Base-by-base conservation (phyloP, 2,113 vertebrate species). In the Macrotis lagotis region DNA sequence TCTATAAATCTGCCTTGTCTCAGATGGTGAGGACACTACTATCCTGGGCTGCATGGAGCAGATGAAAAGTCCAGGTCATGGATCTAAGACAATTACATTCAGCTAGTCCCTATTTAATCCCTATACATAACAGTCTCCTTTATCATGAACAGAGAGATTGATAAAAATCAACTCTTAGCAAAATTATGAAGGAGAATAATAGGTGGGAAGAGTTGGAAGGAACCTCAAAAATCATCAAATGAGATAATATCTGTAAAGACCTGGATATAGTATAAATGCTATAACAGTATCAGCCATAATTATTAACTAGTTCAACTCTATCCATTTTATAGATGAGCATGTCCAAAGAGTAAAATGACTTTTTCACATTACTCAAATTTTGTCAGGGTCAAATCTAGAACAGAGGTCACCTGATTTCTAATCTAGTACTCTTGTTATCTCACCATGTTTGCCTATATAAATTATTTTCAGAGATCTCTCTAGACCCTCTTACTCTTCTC, bases 1-100 rank as follows among this genome's bases (percentile, higher is more conserved):
- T 96, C 93, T 93, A 95, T 94, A 92, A 95, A 97, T 94, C 89
- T 93, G 89, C 91, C 91, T 74, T 83, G 9, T 26, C 94, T 91
- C 93, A 94, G 0, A 3, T 49, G 50, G 90, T 97, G 91, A 92
- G 91, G 94, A 93, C 55, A 51, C 66, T 19, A 44, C n/a, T 83
- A 44, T 83, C 37, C 66, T 83, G 66, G 66, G 66, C 66, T 83
- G 16, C 37, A 44, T 8, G n/a, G n/a, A 83, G 19, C 66, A 83
- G 66, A 83, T 83, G 66, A 44, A 83, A 83, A 83, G 66, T 24
- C 19, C 66, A 83, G 66, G 66, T 83, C 66, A 83, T 44, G 66
- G 66, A n/a, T 44, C 66, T 24, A 44, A 83, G n/a, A 83, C 16
- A 83, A 83, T 83, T 83, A 83, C n/a, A 83, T 83, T 83, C 66